phyloP scores from a whole-genome alignment of 2,797 vertebrate species.

The Gadopsis marmoratus region DNA sequence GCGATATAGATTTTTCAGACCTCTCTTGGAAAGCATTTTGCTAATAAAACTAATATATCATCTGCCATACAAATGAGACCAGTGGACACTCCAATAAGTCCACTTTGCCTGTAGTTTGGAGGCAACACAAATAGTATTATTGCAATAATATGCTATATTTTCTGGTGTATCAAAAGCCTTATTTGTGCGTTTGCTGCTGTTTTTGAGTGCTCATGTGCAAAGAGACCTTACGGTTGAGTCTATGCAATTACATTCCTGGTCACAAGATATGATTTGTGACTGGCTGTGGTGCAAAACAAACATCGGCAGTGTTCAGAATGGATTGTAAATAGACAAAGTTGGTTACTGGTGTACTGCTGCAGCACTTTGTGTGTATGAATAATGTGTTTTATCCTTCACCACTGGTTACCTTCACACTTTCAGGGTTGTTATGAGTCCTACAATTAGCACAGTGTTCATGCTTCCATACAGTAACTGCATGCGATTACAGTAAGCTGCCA shows the following conservation, averaged over 20 bases:
- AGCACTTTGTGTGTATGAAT: slow-evolving; percentile 27
- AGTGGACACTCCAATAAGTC: slow-evolving; percentile 30
- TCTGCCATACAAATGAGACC: slow-evolving; percentile 48
- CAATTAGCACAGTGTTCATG: slow-evolving; percentile 15
- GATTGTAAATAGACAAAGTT: slow-evolving; percentile 67
- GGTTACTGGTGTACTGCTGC: slow-evolving; percentile 51
- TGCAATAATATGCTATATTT: slow-evolving; percentile 28
- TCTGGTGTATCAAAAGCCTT: slow-evolving; percentile 12
- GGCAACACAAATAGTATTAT: slow-evolving; percentile 31
- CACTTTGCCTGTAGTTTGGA: slow-evolving; percentile 17
- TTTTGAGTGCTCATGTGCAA: neutral
- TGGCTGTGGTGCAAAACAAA: slow-evolving; percentile 46
- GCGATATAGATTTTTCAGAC: slow-evolving; percentile 60
- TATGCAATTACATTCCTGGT: slow-evolving; percentile 50
- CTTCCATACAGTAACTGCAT: slow-evolving; percentile 33
- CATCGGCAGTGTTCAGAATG: slow-evolving; percentile 33
- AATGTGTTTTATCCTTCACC: slow-evolving; percentile 26
- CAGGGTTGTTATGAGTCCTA: slow-evolving; percentile 8
- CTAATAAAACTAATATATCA: slow-evolving; percentile 66
- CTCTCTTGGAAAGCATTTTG: slow-evolving; percentile 27
- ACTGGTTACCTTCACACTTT: slow-evolving; percentile 11
- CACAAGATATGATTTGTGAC: slow-evolving; percentile 35
- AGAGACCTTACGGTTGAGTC: neutral
- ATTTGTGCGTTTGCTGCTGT: slow-evolving; percentile 25
- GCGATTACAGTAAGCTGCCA: slow-evolving; percentile 27